Evolutionary conservation across 2,797 vertebrate species (phyloP), one percentile per base, ranked within the genome.

Genomic region (Kryptopterus vitreolus): DNA sequence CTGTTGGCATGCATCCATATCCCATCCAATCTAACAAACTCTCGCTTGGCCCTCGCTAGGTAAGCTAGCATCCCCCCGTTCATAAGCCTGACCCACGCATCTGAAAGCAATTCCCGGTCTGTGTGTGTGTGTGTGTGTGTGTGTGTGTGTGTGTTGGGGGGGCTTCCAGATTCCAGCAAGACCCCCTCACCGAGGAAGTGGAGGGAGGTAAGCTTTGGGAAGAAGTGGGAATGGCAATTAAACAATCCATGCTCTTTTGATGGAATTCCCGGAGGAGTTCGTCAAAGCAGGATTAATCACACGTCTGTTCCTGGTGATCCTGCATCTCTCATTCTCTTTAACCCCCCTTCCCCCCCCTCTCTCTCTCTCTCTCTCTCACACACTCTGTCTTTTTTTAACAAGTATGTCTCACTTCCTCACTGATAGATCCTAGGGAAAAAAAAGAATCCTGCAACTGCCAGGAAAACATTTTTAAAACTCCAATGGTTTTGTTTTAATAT

Each of bases 371-470:
- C 3, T n/a, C n/a, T n/a, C n/a, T n/a, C n/a, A n/a, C n/a, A n/a
- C n/a, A n/a, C 50, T 52, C 46, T 70, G 9, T 71, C 48, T 70
- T 1, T 6, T 89, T 87, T 90, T 93, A 90, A 91, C 89, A 89
- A 91, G 89, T 87, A 89, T 84, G 89, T 93, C 90, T 91, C 90
- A 93, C 93, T 94, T 94, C 93, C 93, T 92, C 89, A 90, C 92
- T 91, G 91, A 93, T 92, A 92, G 91, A 92, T 92, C 91, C 90
- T 91, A 92, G 91, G 91, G n/a, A n/a, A 93, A 92, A 92, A 92
- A 92, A 88, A 88, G 52, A 57, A 43, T 74, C 38, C 38, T 74
- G 26, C 18, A 35, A 59, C 29, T 59, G 72, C n/a, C 35, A 20
- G 35, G 15, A 59, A 85, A 89, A 88, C 76, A 81, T 85, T 85